Evolutionary conservation across 2,113 vertebrate species (phyloP).

Genomic region (Ptilorrhoa leucosticta): DNA sequence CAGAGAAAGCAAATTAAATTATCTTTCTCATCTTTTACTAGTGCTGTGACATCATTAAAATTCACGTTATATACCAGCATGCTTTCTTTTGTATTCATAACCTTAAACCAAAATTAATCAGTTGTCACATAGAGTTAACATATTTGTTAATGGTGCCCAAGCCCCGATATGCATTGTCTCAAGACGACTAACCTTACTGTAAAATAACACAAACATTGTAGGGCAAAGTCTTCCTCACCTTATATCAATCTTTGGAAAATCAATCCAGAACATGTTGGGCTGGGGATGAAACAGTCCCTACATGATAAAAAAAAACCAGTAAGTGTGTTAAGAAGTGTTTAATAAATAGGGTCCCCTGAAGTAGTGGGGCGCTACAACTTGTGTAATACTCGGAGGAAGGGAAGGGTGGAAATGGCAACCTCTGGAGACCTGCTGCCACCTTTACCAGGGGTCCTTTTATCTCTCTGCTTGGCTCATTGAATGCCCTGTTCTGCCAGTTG

Average conservation of each 20-base stretch:
- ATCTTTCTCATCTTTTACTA: slow-evolving; percentile 78
- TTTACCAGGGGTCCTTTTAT: not conserved
- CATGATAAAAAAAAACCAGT: not conserved
- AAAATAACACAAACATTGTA: not conserved
- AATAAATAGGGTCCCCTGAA: not conserved
- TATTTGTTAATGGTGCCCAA: slow-evolving; percentile 66
- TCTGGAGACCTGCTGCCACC: not conserved
- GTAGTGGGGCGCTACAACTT: not conserved
- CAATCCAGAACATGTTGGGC: not conserved
- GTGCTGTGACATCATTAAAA: slow-evolving; percentile 77
- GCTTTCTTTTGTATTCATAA: slow-evolving; percentile 78
- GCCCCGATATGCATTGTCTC: slow-evolving; percentile 29
- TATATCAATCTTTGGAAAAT: not conserved
- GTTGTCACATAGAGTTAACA: slow-evolving; percentile 71
- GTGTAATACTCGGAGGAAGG: not conserved
- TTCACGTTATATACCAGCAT: slow-evolving; percentile 66
- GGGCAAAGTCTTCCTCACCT: not conserved
- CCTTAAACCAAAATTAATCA: slow-evolving; percentile 78
- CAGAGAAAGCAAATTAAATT: slow-evolving; percentile 78
- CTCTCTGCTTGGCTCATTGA: not conserved
- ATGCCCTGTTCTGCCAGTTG: not conserved
- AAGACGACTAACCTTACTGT: not conserved
- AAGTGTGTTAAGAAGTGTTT: not conserved
- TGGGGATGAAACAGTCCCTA: not conserved
- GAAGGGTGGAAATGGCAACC: not conserved